A percentile compares a stretch with the other conserved stretches of the same genome.
phyloP scores from a whole-genome alignment of 1,140 invertebrate genomes.

The Diploscapter pachys region DNA sequence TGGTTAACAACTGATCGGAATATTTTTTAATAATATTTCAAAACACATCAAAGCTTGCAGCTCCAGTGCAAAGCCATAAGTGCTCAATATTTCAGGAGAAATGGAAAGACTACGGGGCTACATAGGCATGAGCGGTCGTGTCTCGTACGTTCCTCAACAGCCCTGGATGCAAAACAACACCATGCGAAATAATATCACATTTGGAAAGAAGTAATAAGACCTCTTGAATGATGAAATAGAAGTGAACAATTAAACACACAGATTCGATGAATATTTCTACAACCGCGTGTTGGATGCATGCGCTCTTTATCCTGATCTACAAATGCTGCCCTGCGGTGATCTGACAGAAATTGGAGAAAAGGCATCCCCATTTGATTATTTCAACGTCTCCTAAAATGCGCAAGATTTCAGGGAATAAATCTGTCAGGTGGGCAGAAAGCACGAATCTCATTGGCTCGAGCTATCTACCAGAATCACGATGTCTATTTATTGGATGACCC shows the following conservation, averaged over 20 bases:
- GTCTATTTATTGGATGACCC: constrained; percentile 74
- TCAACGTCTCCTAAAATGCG: no score
- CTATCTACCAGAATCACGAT: constrained; percentile 65
- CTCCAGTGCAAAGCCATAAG: background rate
- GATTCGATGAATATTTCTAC: constrained; percentile 26
- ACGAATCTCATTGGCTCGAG: constrained; percentile 71
- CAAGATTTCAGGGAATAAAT: background rate
- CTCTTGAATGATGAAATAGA: background rate
- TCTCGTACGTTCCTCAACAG: constrained; percentile 75
- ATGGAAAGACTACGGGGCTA: constrained; percentile 26
- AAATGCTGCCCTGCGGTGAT: constrained; percentile 68
- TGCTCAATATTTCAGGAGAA: constrained; percentile 23
- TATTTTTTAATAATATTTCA: constrained; percentile 53
- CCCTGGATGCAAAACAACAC: constrained; percentile 78
- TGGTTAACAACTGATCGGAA: constrained; percentile 65
- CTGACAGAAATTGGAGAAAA: constrained; percentile 64
- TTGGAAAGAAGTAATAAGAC: constrained; percentile 65
- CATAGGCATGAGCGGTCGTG: constrained; percentile 20
- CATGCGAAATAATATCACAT: constrained; percentile 77
- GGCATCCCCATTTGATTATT: background rate
- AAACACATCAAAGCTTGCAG: constrained; percentile 61
- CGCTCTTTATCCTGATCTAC: constrained; percentile 69
- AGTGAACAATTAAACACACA: background rate
- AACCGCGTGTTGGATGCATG: constrained; percentile 46
- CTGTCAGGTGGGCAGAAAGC: constrained; percentile 75